Evolutionary conservation across 2,113 vertebrate species (phyloP).

Genomic region (Oncorhynchus kisutch): DNA sequence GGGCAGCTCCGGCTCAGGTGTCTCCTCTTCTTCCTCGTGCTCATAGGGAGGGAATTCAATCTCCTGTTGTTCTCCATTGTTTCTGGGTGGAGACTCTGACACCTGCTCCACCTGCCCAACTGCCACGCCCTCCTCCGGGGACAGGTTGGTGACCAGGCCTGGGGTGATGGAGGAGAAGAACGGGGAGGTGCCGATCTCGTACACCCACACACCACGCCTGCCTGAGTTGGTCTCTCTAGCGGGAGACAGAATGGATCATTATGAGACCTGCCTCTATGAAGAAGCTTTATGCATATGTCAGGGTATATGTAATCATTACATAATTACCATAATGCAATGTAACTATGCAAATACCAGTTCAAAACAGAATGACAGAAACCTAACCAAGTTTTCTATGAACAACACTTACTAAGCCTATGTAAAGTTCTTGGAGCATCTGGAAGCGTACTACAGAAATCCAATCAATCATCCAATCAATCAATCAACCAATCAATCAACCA

Average conservation of each 20-base stretch:
- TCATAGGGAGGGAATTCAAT: slow-evolving; percentile 9
- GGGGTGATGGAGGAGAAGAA: slow-evolving; percentile 51
- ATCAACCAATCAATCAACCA: too few relatives aligned
- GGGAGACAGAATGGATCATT: not conserved
- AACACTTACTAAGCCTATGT: too few relatives aligned
- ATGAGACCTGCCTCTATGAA: too few relatives aligned
- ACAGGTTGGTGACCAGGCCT: slow-evolving; percentile 40
- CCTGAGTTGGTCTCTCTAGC: slow-evolving; percentile 84
- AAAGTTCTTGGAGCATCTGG: too few relatives aligned
- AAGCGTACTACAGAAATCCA: too few relatives aligned
- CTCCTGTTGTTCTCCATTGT: slow-evolving; percentile 10
- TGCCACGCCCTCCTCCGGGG: slow-evolving; percentile 23
- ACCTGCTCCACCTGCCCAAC: not conserved
- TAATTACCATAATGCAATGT: too few relatives aligned
- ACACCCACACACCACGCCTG: slow-evolving; percentile 85
- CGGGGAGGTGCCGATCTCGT: slow-evolving; percentile 78
- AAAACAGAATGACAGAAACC: not conserved
- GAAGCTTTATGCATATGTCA: not conserved
- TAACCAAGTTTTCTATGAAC: too few relatives aligned
- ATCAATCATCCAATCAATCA: too few relatives aligned
- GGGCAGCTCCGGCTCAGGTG: not conserved
- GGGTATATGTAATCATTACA: not conserved
- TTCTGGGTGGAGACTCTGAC: slow-evolving; percentile 1
- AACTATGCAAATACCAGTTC: not conserved
- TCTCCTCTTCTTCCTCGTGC: not conserved